Evolutionary conservation across 2,797 vertebrate species (phyloP).

Genomic region (Ctenochaetus hawaiiensis): DNA sequence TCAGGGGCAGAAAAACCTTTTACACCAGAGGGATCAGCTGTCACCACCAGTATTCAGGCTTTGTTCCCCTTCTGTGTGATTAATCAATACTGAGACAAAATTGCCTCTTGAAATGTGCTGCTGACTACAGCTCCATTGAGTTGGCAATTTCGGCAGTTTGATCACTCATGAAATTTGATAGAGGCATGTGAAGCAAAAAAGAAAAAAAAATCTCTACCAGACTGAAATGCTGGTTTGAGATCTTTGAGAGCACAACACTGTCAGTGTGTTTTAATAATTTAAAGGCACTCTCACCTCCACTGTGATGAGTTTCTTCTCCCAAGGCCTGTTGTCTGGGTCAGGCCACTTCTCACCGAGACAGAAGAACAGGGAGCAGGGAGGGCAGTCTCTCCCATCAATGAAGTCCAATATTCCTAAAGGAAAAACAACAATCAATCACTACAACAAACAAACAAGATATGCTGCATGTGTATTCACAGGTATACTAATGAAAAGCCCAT

Average conservation of each 20-base stretch:
- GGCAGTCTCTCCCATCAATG: slow-evolving; percentile 67
- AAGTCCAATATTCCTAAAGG: slow-evolving; percentile 85
- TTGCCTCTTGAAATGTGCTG: slow-evolving; percentile 42
- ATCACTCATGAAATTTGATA: slow-evolving; percentile 55
- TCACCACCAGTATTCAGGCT: slow-evolving; percentile 40
- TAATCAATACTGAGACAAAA: slow-evolving; percentile 60
- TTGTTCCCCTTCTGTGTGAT: slow-evolving; percentile 40
- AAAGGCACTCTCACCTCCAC: slow-evolving; percentile 85
- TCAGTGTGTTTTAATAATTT: slow-evolving; percentile 21
- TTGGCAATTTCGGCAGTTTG: slow-evolving; percentile 41
- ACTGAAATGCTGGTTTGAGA: slow-evolving; percentile 28
- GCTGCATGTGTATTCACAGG: neutral
- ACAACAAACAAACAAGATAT: neutral
- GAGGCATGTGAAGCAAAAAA: slow-evolving; percentile 28
- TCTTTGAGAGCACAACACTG: slow-evolving; percentile 23
- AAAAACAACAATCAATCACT: slow-evolving; percentile 5
- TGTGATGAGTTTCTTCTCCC: slow-evolving; percentile 90
- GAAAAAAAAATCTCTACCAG: neutral
- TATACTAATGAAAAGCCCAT: neutral
- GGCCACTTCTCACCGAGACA: slow-evolving; percentile 92
- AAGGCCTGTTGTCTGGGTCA: slow-evolving; percentile 79
- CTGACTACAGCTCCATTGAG: slow-evolving; percentile 34
- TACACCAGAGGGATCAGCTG: slow-evolving; percentile 47
- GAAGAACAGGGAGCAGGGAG: slow-evolving; percentile 87
- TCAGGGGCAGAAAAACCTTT: slow-evolving; percentile 27